Percentiles rank a stretch among this genome's conserved stretches.
Evolutionary conservation across 2,888 invertebrate species (phyloP).

Genomic region (Lochmaea capreae): DNA sequence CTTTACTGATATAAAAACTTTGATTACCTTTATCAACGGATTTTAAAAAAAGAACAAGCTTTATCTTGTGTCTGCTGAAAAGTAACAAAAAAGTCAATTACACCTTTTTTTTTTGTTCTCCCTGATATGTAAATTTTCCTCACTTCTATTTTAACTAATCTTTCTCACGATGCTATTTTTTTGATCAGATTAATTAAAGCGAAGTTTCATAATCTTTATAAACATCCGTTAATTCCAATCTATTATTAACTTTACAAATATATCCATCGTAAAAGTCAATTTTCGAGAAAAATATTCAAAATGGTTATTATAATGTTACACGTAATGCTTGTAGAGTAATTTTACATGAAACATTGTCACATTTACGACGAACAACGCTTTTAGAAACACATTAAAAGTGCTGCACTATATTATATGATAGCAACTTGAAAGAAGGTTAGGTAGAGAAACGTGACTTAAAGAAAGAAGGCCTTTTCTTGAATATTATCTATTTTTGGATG

Average conservation of each 20-base stretch:
- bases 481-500: no score
- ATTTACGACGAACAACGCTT: not conserved
- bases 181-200: not conserved
- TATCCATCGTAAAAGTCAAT: not conserved
- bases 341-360: constrained; percentile 1
- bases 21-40: not conserved
- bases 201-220: not conserved
- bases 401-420: not conserved
- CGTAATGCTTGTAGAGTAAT: not conserved
- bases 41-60: not conserved
- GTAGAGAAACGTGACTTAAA: not conserved
- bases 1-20: not conserved
- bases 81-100: constrained; percentile 2
- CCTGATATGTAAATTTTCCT: not conserved
- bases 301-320: not conserved
- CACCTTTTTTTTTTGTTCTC: not conserved
- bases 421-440: not conserved
- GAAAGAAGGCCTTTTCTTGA: not conserved
- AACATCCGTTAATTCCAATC: not conserved
- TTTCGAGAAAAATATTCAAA: not conserved
- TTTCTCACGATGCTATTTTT: not conserved
- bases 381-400: not conserved
- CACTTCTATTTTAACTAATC: not conserved
- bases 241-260: not conserved
- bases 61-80: not conserved